Base-by-base conservation (phyloP, 2,888 invertebrate genomes). In the Aporophyla nigra region DNA sequence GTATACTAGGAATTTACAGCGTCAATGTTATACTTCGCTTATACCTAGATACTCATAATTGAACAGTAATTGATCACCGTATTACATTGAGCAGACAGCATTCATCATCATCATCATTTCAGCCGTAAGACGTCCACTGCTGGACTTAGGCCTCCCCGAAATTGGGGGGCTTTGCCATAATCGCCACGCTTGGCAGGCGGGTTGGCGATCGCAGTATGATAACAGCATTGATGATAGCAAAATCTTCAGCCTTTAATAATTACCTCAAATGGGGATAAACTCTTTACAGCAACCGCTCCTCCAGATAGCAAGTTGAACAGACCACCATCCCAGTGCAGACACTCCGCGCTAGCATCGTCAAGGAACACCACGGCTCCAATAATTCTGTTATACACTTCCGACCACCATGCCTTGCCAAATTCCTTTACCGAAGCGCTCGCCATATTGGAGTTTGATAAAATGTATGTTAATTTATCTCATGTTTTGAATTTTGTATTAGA, bases 251-350 rank as follows among this genome's bases (percentile, higher is more conserved):
- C 24, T 16, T 43, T 16, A 21, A 49, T 54, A 69, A 46, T 81
- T 90, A 97, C 97, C 96, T 97, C 97, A 93, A 97, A 97, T 0
- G 97, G 97, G 7, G 98, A 97, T 83, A 98, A 95, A 90, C 97
- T 97, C 88, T 97, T 97, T 2, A 98, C 97, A 78, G 97, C 96
- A 16, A 97, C 91, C 49, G 98, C 98, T 70, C 98, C 98, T 46
- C 97, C 97, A 67, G 96, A 92, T 67, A 97, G 92, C 19, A 98
- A 92, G 78, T 96, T 94, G 78, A 96, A 93, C n/a, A 97, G 94
- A 0, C 98, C 98, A 3, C 97, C 98, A 87, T 97, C 97, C 98
- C 98, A 98, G 89, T 98, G 98, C 61, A 98, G 92, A 89, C 97
- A 97, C 90, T 98, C 98, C 0, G 97, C 97, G 76, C 97, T 96